phyloP scores from a whole-genome alignment of 2,888 invertebrate genomes.

The Acronicta aceris region DNA sequence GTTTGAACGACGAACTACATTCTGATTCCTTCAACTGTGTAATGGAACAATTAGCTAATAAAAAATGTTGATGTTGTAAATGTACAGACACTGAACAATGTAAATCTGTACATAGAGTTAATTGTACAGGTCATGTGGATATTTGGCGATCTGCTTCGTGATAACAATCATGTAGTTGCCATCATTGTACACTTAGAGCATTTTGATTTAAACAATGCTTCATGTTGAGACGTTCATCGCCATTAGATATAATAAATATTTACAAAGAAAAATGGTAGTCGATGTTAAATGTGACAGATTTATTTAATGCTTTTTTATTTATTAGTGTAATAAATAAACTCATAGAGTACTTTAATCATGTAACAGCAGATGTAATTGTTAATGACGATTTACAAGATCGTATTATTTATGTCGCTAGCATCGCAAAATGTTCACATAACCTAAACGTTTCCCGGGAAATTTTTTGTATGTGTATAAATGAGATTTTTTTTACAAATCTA shows the following conservation, averaged over 20 bases:
- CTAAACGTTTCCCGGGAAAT: conserved; percentile 73
- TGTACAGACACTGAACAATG: conserved; percentile 69
- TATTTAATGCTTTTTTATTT: conserved; percentile 74
- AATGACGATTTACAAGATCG: conserved; percentile 61
- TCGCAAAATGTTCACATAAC: conserved; percentile 90
- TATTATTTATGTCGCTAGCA: conserved; percentile 82
- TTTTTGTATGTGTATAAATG: conserved; percentile 75
- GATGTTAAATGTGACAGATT: conserved; percentile 68
- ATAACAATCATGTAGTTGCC: conserved; percentile 73
- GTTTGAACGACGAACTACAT: conserved; percentile 55
- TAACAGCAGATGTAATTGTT: conserved; percentile 67
- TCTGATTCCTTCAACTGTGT: conserved; percentile 61
- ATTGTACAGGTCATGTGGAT: conserved; percentile 89
- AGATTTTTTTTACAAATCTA: conserved; percentile 76
- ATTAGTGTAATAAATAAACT: conserved; percentile 67
- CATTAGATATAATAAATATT: conserved; percentile 75
- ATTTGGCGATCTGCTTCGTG: conserved; percentile 88
- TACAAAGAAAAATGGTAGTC: conserved; percentile 87
- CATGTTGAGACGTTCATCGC: conserved; percentile 69
- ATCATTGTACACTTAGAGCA: conserved; percentile 74
- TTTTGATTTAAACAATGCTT: conserved; percentile 75
- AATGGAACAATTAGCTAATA: conserved; percentile 68
- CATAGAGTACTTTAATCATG: conserved; percentile 64
- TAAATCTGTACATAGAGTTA: conserved; percentile 81
- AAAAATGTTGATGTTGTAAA: conserved; percentile 64